Base-by-base conservation (phyloP, 2,888 invertebrate genomes). In the Conchocele bisecta region DNA sequence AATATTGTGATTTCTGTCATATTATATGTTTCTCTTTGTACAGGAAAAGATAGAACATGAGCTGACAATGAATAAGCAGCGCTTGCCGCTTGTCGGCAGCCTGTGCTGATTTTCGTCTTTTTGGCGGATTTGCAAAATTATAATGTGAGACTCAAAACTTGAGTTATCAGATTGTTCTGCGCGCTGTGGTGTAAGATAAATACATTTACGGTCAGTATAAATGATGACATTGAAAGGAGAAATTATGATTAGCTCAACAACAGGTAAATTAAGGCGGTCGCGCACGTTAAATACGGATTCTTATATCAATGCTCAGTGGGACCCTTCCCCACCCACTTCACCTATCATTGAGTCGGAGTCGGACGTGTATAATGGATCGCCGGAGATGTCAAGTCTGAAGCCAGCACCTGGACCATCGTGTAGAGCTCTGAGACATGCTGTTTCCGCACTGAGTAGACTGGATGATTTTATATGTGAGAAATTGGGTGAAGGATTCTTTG, bases 401-500 rank as follows among this genome's bases (percentile, higher is more conserved):
- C 67, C 67, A 31, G 73, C 68, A 13, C 67, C 67, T 28, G 73
- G 70, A 13, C 65, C 95, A 26, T 97, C 97, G 3, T 98, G 97
- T 91, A 95, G 95, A 85, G 98, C 98, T 42, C 93, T 98, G 58
- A 94, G 95, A 89, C 96, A 96, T 85, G 98, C 98, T 51, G 97
- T 98, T 63, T 96, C 97, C 53, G 96, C 96, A 44, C 93, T 98
- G 59, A 96, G 97, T 90, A 94, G 97, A 46, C 94, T 97, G 83
- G 98, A 98, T 92, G 98, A 98, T 93, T 98, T 98, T 92, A 93
- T 94, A 82, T 94, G 95, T 91, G 97, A 97, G 92, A 96, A 96
- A 92, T 96, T 98, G 88, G 98, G 98, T 51, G 93, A 95, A 56
- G 98, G 98, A 78, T 98, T 98, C 93, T 98, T 98, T 93, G 98